A percentile compares a stretch with the other conserved stretches of the same genome.
These are phyloP conservation scores for Mongoloraphidia duomilia DNA, from an alignment of 2,888 invertebrate species.

Conservation along the genomic window DNA sequence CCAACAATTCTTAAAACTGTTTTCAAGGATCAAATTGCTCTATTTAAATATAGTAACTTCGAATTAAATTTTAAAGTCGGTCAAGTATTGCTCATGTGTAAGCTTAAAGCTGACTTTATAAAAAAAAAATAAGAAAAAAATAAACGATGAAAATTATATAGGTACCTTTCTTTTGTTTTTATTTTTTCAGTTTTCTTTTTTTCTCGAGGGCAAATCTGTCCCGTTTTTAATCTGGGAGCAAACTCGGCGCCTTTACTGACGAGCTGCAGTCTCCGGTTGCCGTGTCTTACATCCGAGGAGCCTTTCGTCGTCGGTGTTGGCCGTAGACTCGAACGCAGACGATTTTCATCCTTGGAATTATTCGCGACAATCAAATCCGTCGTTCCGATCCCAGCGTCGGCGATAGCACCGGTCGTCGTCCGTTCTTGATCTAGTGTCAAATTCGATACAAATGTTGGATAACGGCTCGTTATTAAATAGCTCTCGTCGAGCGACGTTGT, in stretches of 20 bases:
- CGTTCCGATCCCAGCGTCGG: background rate
- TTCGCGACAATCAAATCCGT: background rate
- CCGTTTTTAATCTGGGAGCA: conserved; percentile 1
- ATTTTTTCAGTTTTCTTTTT: background rate
- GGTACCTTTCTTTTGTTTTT: no score
- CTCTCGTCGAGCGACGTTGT: conserved; percentile 1
- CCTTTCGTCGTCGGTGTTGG: background rate
- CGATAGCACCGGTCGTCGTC: conserved; percentile 1
- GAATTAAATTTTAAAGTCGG: no score
- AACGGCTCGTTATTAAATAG: background rate
- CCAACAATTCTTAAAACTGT: no score
- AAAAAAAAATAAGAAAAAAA: no score
- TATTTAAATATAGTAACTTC: no score
- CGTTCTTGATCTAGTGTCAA: background rate
- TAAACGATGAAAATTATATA: no score
- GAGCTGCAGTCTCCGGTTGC: background rate
- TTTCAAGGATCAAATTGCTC: no score
- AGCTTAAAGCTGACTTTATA: no score
- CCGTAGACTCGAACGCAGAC: background rate
- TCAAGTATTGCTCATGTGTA: no score
- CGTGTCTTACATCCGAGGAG: background rate
- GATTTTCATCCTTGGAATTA: no score
- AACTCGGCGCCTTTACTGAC: conserved; percentile 1
- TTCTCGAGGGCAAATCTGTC: background rate
- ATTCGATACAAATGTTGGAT: conserved; percentile 1